Base-by-base conservation (phyloP, 2,113 vertebrate genomes). In the Mustelus asterias region DNA sequence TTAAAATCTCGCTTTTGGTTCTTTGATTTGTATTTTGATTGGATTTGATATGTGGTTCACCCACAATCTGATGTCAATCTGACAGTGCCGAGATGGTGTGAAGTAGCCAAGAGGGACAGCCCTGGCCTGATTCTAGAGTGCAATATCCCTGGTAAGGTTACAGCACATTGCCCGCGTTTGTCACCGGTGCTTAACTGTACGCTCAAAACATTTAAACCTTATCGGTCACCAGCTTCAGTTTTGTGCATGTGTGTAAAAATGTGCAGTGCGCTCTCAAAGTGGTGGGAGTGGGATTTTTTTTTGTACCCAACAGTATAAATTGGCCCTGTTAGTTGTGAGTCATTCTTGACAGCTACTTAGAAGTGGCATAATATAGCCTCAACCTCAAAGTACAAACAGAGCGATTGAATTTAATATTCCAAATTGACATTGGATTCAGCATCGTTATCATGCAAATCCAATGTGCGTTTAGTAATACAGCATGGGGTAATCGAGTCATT, bases 381-480 rank as follows among this genome's bases (percentile, higher is more conserved):
- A 65, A 65, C 33, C 26, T 92, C 58, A 92, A 22, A 92, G 33
- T 92, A 65, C 60, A 72, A 72, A 44, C 26, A 70, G 67, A 72
- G 67, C 69, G 48, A 72, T 63, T 95, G 41, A 95, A 95, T 72
- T 72, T 70, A 95, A 72, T 95, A 44, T 95, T 72, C 69, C 41
- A 41, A 72, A 72, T 69, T 70, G 94, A 72, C 94, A 70, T 70
- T 70, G 65, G 94, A 72, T 54, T 72, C 69, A 95, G 94, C 26
- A 29, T 24, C 37, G 65, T 72, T 95, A 72, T 22, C 67, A 72
- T 70, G 24, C 67, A 72, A 95, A 95, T 95, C 41, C 24, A 72
- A 95, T 72, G 69, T 76, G 69, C 67, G 29, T 95, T 72, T 95
- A 54, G 94, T 63, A 95, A 72, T 95, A 72, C 41, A 54, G 26